phyloP scores from a whole-genome alignment of 2,888 invertebrate species.

The Andrena haemorrhoa region DNA sequence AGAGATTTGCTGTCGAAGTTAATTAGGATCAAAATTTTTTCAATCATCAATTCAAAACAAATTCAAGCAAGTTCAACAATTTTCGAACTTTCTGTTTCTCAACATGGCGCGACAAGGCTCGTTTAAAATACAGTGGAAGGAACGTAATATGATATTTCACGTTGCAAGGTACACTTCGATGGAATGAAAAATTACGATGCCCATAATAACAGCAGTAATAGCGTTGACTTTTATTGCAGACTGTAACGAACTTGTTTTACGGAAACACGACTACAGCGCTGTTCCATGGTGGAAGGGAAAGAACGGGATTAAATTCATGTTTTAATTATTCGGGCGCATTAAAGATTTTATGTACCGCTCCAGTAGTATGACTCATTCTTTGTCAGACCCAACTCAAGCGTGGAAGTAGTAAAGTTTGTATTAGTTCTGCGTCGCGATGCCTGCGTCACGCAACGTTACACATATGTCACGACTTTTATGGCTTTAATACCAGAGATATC shows the following conservation, averaged over 20 bases:
- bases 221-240: background rate
- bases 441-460: constrained; percentile 50
- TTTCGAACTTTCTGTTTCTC: background rate
- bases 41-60: background rate
- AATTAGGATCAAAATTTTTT: background rate
- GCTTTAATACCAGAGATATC: constrained; percentile 36
- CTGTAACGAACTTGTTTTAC: constrained; percentile 1
- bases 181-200: background rate
- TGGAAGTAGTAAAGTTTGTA: constrained; percentile 39
- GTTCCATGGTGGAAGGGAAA: background rate
- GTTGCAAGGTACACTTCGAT: background rate
- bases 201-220: background rate
- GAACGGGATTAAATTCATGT: constrained; percentile 33
- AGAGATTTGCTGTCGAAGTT: background rate
- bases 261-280: background rate
- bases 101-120: background rate
- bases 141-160: background rate
- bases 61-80: background rate
- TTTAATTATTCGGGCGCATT: constrained; percentile 47
- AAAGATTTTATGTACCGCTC: constrained; percentile 38
- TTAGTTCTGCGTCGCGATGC: constrained; percentile 29
- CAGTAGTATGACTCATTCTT: constrained; percentile 38
- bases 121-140: background rate
- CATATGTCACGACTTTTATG: constrained; percentile 39
- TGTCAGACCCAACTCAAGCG: constrained; percentile 26